Evolutionary conservation across 2,888 invertebrate species (phyloP).

Genomic region (Drosophila peninsularis): DNA sequence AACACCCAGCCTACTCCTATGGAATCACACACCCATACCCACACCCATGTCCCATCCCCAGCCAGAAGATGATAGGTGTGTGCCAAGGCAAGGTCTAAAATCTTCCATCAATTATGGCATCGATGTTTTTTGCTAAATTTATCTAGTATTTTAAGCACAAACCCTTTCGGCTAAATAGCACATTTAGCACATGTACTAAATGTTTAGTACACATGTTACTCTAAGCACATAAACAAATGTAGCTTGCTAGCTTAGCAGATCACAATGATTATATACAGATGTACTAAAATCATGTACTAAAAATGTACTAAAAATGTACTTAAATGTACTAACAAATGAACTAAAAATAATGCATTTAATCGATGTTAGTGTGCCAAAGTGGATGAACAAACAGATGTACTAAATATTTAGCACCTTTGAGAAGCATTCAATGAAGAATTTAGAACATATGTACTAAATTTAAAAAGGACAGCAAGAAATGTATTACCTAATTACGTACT

Average conservation of each 20-base stretch:
- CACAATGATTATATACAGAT: neutral
- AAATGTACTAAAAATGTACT: neutral
- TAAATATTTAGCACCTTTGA: too few species aligned
- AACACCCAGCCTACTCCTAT: neutral
- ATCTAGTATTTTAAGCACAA: conserved; percentile 35
- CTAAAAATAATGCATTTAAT: neutral
- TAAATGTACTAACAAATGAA: neutral
- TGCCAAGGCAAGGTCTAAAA: conserved; percentile 20
- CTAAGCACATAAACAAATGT: too few species aligned
- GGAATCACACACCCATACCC: neutral
- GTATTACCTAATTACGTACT: neutral
- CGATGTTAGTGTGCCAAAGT: too few species aligned
- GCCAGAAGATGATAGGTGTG: conserved; percentile 23
- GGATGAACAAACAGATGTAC: too few species aligned
- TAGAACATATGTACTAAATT: neutral
- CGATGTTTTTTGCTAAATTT: conserved; percentile 33
- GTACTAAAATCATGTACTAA: neutral
- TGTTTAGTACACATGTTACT: conserved; percentile 11
- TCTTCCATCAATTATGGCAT: conserved; percentile 29
- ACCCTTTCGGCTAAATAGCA: conserved; percentile 9
- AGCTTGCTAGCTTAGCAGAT: neutral
- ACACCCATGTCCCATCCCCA: neutral
- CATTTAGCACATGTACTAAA: conserved; percentile 48
- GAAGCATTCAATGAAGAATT: too few species aligned
- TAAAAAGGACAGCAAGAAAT: neutral